Conservation (phyloP, 2,113 vertebrate genomes). For the Gallinago jamesoni region DNA sequence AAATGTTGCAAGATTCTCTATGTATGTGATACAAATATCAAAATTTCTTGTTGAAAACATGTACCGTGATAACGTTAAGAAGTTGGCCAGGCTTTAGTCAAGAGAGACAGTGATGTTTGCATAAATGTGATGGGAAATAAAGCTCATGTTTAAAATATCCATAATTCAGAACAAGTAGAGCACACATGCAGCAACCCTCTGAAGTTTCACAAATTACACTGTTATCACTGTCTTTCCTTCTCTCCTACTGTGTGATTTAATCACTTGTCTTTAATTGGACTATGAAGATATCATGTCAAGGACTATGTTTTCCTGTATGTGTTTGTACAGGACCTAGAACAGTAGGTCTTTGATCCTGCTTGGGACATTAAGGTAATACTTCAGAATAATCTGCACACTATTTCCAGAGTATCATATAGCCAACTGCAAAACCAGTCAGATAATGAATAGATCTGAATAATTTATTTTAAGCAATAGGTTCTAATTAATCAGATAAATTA, state of each 20-base stretch:
- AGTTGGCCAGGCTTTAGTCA: not conserved
- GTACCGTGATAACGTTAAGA: not conserved
- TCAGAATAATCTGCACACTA: not conserved
- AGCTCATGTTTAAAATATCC: not conserved
- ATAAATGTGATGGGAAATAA: not conserved
- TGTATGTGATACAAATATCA: not conserved
- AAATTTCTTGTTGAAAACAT: not conserved
- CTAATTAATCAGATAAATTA: conserved; percentile 57
- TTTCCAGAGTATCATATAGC: not conserved
- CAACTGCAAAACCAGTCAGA: not conserved
- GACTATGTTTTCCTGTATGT: not conserved
- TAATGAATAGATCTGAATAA: conserved; percentile 51
- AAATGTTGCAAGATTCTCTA: not conserved
- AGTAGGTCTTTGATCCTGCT: not conserved
- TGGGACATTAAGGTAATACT: not conserved
- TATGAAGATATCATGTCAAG: not conserved
- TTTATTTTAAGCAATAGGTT: conserved; percentile 44
- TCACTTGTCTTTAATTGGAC: conserved; percentile 29
- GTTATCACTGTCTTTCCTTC: not conserved
- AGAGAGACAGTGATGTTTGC: not conserved
- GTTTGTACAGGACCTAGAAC: not conserved
- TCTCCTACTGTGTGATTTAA: conserved; percentile 21
- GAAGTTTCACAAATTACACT: conserved; percentile 29
- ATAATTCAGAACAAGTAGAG: conserved; percentile 40
- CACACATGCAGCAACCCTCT: not conserved